Percentiles rank a stretch among this genome's conserved stretches.
Evolutionary conservation across 2,113 vertebrate species (phyloP).

Genomic region (Neopipo cinnamomea): DNA sequence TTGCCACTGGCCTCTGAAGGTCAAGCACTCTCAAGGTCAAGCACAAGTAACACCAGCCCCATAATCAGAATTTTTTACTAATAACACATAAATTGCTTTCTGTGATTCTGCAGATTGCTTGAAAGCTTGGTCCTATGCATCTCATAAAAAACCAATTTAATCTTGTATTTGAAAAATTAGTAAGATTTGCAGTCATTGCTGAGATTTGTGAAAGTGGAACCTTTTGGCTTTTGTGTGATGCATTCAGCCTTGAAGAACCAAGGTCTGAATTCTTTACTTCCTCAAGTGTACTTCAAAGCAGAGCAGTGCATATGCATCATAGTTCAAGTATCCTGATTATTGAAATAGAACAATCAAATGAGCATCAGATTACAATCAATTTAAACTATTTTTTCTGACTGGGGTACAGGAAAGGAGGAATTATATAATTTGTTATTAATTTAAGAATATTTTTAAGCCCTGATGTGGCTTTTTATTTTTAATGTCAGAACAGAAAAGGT

Average conservation of each 20-base stretch:
- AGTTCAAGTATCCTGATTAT: not conserved
- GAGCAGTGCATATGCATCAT: not conserved
- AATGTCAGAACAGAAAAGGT: not conserved
- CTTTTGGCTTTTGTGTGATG: not conserved
- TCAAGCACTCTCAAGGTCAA: not conserved
- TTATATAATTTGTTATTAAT: not conserved
- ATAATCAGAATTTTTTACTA: not conserved
- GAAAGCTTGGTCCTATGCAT: not conserved
- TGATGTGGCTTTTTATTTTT: not conserved
- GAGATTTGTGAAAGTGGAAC: not conserved
- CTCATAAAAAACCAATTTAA: not conserved
- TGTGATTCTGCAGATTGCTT: not conserved
- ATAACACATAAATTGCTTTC: not conserved
- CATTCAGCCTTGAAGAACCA: not conserved
- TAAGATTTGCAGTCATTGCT: not conserved
- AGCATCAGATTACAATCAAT: not conserved
- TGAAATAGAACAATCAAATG: constrained; percentile 8
- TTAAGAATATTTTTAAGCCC: not conserved
- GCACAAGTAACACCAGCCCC: not conserved
- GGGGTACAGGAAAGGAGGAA: fast-evolving
- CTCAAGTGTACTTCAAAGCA: constrained; percentile 6
- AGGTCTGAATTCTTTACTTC: not conserved
- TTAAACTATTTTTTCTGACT: not conserved
- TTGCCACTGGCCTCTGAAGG: not conserved
- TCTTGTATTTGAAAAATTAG: not conserved